A percentile compares a stretch with the other conserved stretches of the same genome.
These are phyloP conservation scores for Pelecanoides urinatrix DNA, from an alignment of 2,113 vertebrate species.

Conservation along the genomic window DNA sequence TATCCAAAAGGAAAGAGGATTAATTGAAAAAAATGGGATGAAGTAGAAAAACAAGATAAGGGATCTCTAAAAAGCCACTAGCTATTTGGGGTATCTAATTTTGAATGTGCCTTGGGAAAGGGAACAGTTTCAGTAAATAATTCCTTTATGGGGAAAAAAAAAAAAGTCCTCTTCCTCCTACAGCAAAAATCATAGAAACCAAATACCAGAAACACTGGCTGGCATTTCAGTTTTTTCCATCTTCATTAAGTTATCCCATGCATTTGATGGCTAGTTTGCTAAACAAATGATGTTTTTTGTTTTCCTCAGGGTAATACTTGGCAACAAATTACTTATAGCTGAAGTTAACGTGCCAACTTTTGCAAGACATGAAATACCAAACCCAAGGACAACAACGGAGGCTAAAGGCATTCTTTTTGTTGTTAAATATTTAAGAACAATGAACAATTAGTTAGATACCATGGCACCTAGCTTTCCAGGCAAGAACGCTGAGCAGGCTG, in stretches of 20 bases:
- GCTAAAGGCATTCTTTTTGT: not conserved
- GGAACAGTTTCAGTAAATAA: not conserved
- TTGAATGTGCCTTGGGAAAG: not conserved
- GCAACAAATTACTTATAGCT: not conserved
- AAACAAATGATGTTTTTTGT: not conserved
- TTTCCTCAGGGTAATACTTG: not conserved
- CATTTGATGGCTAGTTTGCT: not conserved
- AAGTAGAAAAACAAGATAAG: not conserved
- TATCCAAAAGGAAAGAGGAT: not conserved
- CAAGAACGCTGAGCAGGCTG: not conserved
- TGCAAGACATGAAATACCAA: not conserved
- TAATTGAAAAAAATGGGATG: not conserved
- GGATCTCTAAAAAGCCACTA: not conserved
- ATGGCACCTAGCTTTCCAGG: not conserved
- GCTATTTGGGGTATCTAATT: not conserved
- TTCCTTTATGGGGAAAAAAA: not conserved
- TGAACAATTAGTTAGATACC: not conserved
- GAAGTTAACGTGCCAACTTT: not conserved
- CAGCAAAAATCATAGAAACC: not conserved
- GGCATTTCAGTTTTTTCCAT: not conserved
- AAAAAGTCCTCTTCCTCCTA: not conserved
- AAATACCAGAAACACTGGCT: not conserved
- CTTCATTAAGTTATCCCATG: not conserved
- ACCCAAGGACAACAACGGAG: not conserved
- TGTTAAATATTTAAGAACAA: constrained; percentile 7